Conservation (phyloP, 2,888 invertebrate species). For the Pediacus dermestoides region DNA sequence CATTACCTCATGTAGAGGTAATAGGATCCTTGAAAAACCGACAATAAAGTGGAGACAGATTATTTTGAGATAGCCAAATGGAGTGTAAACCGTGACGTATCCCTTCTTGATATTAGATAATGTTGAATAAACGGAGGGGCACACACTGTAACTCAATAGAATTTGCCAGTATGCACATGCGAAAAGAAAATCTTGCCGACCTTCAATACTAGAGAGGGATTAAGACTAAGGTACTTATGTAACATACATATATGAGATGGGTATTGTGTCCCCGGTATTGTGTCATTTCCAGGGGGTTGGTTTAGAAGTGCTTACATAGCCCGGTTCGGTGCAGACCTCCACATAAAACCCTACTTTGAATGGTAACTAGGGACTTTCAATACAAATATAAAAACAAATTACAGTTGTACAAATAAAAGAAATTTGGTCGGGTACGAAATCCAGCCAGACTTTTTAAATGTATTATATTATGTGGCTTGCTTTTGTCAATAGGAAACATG, state of each 20-base stretch:
- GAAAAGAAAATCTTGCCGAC: conserved; percentile 29
- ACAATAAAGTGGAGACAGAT: conserved; percentile 24
- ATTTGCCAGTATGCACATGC: conserved; percentile 23
- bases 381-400: conserved; percentile 8
- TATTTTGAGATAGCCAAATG: conserved; percentile 38
- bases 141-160: conserved; percentile 30
- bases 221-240: conserved; percentile 40
- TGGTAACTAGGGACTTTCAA: conserved; percentile 7
- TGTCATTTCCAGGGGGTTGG: conserved; percentile 44
- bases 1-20: conserved; percentile 22
- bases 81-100: conserved; percentile 42
- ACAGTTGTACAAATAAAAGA: conserved; percentile 7
- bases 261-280: conserved; percentile 37
- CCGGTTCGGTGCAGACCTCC: conserved; percentile 21
- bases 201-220: conserved; percentile 41
- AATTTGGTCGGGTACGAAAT: not conserved
- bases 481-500: too few relatives aligned
- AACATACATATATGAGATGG: conserved; percentile 27
- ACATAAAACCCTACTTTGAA: conserved; percentile 24
- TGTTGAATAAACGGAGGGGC: conserved; percentile 34
- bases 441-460: too few relatives aligned
- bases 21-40: conserved; percentile 29
- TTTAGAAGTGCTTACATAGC: conserved; percentile 39
- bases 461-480: too few relatives aligned
- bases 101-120: conserved; percentile 40